These are phyloP conservation scores for Cheilosia urbana DNA, from an alignment of 2,888 invertebrate genomes.

Conservation along the genomic window DNA sequence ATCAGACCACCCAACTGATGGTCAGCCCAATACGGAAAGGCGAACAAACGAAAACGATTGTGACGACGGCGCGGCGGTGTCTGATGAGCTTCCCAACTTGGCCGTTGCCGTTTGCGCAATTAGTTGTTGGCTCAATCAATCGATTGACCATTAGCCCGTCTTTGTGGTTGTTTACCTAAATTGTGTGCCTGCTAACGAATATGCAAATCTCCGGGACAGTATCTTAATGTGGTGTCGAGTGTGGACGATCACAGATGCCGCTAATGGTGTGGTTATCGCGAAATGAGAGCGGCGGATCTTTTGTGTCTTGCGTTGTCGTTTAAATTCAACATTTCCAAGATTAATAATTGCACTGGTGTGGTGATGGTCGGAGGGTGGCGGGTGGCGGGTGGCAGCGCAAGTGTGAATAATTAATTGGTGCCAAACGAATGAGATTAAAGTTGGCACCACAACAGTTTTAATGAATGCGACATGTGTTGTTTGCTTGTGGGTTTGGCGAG, in stretches of 20 bases:
- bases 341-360: constrained; percentile 45
- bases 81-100: constrained; percentile 34
- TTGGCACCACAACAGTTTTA: constrained; percentile 66
- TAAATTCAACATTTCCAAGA: constrained; percentile 38
- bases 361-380: not conserved
- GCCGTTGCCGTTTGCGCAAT: constrained; percentile 43
- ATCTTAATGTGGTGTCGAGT: constrained; percentile 50
- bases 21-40: constrained; percentile 35
- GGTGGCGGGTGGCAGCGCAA: constrained; percentile 16
- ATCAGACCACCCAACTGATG: constrained; percentile 64
- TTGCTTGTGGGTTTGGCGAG: constrained; percentile 42
- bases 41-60: constrained; percentile 27
- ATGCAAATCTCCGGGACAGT: constrained; percentile 52
- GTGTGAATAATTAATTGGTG: constrained; percentile 67
- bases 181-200: constrained; percentile 1
- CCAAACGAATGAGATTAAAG: constrained; percentile 45
- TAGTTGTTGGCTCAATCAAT: constrained; percentile 54
- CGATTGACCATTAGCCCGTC: constrained; percentile 49
- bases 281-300: constrained; percentile 60
- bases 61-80: constrained; percentile 23
- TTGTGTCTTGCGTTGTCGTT: constrained; percentile 42
- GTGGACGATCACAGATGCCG: constrained; percentile 61
- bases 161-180: constrained; percentile 43
- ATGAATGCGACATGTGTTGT: constrained; percentile 49
- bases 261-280: constrained; percentile 60